phyloP scores from a whole-genome alignment of 1,140 invertebrate genomes.

The Drosophila tani region DNA sequence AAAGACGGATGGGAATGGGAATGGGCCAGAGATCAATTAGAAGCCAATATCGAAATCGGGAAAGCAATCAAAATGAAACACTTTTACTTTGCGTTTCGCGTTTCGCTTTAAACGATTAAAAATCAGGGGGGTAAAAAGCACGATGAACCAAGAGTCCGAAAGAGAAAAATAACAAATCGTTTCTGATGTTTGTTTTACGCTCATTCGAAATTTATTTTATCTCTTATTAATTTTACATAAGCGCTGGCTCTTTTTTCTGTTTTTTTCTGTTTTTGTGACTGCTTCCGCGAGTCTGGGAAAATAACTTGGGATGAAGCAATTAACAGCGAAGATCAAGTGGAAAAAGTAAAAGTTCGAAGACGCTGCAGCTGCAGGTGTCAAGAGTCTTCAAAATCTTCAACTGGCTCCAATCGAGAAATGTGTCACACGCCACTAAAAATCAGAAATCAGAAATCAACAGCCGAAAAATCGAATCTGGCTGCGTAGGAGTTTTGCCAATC shows the following conservation, averaged over 20 bases:
- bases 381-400: slow-evolving; percentile 6
- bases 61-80: slow-evolving; percentile 54
- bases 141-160: slow-evolving; percentile 2
- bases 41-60: slow-evolving; percentile 15
- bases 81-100: slow-evolving; percentile 63
- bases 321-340: slow-evolving; percentile 37
- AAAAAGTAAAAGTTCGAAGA: slow-evolving; percentile 63
- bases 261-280: neutral
- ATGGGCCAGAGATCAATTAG: slow-evolving; percentile 40
- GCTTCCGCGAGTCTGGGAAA: slow-evolving; percentile 58
- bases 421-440: slow-evolving; percentile 15
- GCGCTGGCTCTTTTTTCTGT: slow-evolving; percentile 2
- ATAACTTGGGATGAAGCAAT: slow-evolving; percentile 47
- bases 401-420: slow-evolving; percentile 28
- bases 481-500: slow-evolving; percentile 56
- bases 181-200: slow-evolving; percentile 68
- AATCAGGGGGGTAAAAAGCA: neutral
- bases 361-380: slow-evolving; percentile 48
- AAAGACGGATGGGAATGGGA: neutral
- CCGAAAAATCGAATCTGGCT: neutral
- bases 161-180: slow-evolving; percentile 33
- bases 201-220: slow-evolving; percentile 71
- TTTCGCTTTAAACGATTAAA: slow-evolving; percentile 66
- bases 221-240: slow-evolving; percentile 77
- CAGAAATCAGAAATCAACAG: neutral